A percentile compares a stretch with the other conserved stretches of the same genome.
Conservation (phyloP, 1,140 invertebrate species). For the Drosophila kikkawai region DNA sequence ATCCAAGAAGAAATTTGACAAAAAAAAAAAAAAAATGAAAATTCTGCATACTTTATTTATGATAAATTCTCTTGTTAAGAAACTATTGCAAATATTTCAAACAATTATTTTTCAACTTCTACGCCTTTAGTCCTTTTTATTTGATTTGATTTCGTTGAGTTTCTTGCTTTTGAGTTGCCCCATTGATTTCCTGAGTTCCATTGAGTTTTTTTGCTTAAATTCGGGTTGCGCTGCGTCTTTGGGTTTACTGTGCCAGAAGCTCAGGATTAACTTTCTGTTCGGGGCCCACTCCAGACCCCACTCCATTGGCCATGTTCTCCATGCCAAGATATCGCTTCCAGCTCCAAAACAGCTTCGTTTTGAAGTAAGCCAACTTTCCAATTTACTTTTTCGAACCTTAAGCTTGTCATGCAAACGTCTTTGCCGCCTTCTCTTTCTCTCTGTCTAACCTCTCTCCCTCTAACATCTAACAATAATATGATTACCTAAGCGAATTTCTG, state of each 20-base stretch:
- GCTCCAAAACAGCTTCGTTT: slow-evolving; percentile 71
- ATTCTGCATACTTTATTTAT: slow-evolving; percentile 81
- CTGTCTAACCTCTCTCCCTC: slow-evolving; percentile 46
- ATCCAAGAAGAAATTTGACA: slow-evolving; percentile 46
- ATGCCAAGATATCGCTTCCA: slow-evolving; percentile 61
- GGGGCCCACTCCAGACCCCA: slow-evolving; percentile 35
- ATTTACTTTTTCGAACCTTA: slow-evolving; percentile 72
- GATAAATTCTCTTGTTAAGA: slow-evolving; percentile 79
- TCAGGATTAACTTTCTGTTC: slow-evolving; percentile 56
- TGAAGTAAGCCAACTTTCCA: slow-evolving; percentile 75
- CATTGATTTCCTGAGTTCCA: slow-evolving; percentile 35
- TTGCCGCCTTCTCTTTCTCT: slow-evolving; percentile 66
- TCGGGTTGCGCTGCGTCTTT: slow-evolving; percentile 74
- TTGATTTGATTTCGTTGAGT: slow-evolving; percentile 47
- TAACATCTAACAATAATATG: slow-evolving; percentile 55
- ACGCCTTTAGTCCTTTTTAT: slow-evolving; percentile 57
- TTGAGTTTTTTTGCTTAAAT: slow-evolving; percentile 56
- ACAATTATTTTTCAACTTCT: slow-evolving; percentile 67
- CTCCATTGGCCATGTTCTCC: slow-evolving; percentile 46
- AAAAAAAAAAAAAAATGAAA: slow-evolving; percentile 70
- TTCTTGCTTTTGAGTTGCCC: slow-evolving; percentile 33
- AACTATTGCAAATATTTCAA: slow-evolving; percentile 81
- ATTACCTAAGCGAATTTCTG: slow-evolving; percentile 68
- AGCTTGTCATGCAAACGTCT: slow-evolving; percentile 76
- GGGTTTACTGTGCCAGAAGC: slow-evolving; percentile 57